Conservation (phyloP, 1,140 invertebrate genomes). For the Heterodera schachtii region DNA sequence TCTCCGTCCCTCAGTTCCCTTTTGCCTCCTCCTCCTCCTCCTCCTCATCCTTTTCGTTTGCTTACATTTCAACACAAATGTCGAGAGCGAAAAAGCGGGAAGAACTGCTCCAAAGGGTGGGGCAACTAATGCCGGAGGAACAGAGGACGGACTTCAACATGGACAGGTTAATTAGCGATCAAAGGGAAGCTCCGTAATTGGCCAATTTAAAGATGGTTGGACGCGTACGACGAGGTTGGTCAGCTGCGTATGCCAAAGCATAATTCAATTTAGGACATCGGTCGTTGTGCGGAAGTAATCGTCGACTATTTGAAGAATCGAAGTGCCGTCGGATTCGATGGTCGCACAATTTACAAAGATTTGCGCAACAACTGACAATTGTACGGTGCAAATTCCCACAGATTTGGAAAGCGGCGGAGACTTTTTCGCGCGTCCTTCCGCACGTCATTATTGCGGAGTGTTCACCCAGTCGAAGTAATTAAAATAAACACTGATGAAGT, state of each 20-base stretch:
- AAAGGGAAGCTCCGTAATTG: background rate
- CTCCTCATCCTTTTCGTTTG: background rate
- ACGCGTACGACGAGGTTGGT: slow-evolving; percentile 43
- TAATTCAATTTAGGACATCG: slow-evolving; percentile 34
- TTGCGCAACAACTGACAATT: too few species aligned
- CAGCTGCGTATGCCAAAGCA: background rate
- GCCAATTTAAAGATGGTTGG: slow-evolving; percentile 37
- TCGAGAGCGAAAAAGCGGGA: slow-evolving; percentile 26
- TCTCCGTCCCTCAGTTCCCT: background rate
- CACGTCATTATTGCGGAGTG: slow-evolving; percentile 39
- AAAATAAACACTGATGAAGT: too few species aligned
- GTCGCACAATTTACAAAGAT: background rate
- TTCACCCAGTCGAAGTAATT: slow-evolving; percentile 44
- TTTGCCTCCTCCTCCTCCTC: background rate
- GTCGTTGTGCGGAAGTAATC: slow-evolving; percentile 46
- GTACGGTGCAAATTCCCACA: background rate
- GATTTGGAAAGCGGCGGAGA: slow-evolving; percentile 31
- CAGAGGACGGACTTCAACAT: slow-evolving; percentile 53
- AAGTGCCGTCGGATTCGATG: slow-evolving; percentile 48
- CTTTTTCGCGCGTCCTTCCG: slow-evolving; percentile 43
- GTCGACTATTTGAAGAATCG: slow-evolving; percentile 45
- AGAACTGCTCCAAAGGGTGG: slow-evolving; percentile 33
- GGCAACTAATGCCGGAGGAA: slow-evolving; percentile 27
- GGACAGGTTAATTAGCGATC: slow-evolving; percentile 5
- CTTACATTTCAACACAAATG: background rate